Base-by-base conservation (phyloP, 2,113 vertebrate species). In the Galemys pyrenaicus region DNA sequence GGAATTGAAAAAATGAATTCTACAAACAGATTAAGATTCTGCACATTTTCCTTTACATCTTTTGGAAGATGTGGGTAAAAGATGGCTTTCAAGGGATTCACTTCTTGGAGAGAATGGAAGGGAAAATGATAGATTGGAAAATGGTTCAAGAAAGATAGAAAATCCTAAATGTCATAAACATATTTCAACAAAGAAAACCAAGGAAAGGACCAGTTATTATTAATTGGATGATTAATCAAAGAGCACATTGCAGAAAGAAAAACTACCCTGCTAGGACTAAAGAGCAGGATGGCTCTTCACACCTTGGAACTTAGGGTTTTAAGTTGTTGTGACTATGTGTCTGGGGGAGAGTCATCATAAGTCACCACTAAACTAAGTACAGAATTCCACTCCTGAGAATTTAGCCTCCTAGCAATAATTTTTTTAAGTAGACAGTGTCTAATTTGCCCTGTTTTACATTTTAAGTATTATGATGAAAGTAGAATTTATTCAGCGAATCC, bases 181-280 rank as follows among this genome's bases (percentile, higher is more conserved):
- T 65, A 88, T 54, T 74, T 80, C 78, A 37, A 90, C 30, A 41
- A 64, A 84, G 73, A 82, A 92, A 93, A 82, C 20, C 60, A 39
- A 84, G 81, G 49, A 78, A 73, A 90, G 30, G 56, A 16, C 30
- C 79, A 28, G 39, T 67, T 94, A 35, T 89, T 89, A 90, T 54
- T 78, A 93, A 73, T 32, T 82, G 10, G 74, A 84, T 35, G 95
- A 95, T 89, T 64, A 95, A 96, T 93, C 30, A 87, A 56, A 89
- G 28, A 73, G 32, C 62, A 93, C 37, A 54, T 32, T 49, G 37
- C 30, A 80, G 37, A 92, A 95, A 71, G 89, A 84, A 90, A 93
- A 93, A 96, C 0, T 20, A 7, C 15, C 22, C 20, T 44, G 26
- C 8, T 60, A 39, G 77, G 71, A 87, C 65, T 19, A 83, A 84